Percentiles rank a stretch among this genome's conserved stretches.
Conservation (phyloP, 1,140 invertebrate species). For the Caerostris extrusa region DNA sequence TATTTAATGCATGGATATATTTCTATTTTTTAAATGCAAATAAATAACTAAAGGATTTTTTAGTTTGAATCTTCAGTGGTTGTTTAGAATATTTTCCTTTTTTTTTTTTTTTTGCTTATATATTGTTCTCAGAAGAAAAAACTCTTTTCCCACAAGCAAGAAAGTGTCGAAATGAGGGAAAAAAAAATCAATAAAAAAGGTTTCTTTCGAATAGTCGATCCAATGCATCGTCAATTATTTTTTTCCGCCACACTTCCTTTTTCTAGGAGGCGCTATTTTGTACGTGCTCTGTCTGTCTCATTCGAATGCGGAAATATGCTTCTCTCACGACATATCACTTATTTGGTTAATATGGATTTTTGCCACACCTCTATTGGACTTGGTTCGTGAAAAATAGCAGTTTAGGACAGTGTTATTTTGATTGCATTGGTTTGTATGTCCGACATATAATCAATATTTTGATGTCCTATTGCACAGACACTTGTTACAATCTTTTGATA, state of each 20-base stretch:
- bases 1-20: too few species aligned
- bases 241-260: background rate
- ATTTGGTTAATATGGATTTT: conserved; percentile 41
- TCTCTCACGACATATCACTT: conserved; percentile 52
- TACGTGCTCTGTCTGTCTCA: conserved; percentile 52
- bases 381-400: background rate
- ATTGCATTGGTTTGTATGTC: background rate
- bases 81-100: too few species aligned
- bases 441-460: background rate
- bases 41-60: too few species aligned
- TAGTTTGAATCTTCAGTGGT: too few species aligned
- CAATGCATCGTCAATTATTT: conserved; percentile 17
- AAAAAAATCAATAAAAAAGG: background rate
- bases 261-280: conserved; percentile 44
- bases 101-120: background rate
- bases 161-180: background rate
- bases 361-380: conserved; percentile 22
- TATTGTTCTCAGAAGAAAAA: background rate
- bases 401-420: background rate
- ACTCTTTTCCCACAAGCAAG: background rate
- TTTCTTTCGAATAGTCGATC: background rate
- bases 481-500: too few species aligned
- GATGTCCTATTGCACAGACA: too few species aligned
- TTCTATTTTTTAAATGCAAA: too few species aligned
- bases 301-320: conserved; percentile 48